These are phyloP conservation scores for Drosophila macrospina DNA, from an alignment of 2,888 invertebrate genomes.

Conservation along the genomic window DNA sequence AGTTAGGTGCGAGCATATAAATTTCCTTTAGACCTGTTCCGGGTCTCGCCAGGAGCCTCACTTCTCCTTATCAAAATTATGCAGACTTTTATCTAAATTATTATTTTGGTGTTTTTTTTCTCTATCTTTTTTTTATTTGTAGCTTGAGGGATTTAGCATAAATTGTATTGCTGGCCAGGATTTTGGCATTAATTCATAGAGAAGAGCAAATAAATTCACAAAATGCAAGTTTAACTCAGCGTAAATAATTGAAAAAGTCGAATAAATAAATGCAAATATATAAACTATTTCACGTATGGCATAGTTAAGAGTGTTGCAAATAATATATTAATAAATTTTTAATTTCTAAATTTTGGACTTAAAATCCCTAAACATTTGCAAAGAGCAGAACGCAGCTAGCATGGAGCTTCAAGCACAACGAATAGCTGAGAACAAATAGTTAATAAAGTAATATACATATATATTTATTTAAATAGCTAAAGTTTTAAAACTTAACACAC, in stretches of 20 bases:
- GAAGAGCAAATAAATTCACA: conserved; percentile 2
- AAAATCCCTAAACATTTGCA: too few relatives aligned
- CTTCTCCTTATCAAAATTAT: conserved; percentile 73
- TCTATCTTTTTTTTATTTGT: conserved; percentile 9
- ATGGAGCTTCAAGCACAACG: too few relatives aligned
- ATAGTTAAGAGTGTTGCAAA: too few relatives aligned
- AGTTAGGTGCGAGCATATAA: conserved; percentile 84
- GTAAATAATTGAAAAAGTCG: neutral
- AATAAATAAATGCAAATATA: neutral
- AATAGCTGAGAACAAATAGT: too few relatives aligned
- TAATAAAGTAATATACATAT: too few relatives aligned
- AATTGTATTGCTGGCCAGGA: conserved; percentile 31
- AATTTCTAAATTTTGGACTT: too few relatives aligned
- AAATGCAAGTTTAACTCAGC: neutral
- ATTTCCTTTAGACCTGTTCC: conserved; percentile 53
- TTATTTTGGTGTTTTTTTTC: conserved; percentile 52
- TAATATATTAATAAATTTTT: too few relatives aligned
- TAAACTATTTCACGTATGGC: too few relatives aligned
- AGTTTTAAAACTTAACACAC: too few relatives aligned
- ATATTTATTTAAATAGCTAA: too few relatives aligned
- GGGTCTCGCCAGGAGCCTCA: conserved; percentile 15
- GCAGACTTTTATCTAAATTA: conserved; percentile 79
- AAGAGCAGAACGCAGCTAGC: too few relatives aligned
- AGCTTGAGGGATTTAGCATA: conserved; percentile 30
- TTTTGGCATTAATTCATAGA: conserved; percentile 11